These are phyloP conservation scores for Porites lutea DNA, from an alignment of 64 coral and sea anemone species.

Conservation along the genomic window DNA sequence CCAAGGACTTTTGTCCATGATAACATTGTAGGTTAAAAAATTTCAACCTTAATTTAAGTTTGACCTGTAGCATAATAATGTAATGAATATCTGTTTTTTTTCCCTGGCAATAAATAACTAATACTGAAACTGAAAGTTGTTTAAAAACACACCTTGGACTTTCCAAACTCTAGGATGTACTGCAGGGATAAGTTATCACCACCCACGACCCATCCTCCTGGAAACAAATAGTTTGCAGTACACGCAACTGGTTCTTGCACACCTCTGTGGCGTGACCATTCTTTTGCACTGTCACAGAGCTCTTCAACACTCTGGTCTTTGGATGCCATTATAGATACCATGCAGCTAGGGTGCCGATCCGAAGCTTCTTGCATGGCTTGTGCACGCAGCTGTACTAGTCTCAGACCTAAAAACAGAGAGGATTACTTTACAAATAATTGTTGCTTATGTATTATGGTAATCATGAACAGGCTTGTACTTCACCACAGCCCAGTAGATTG, in stretches of 20 bases:
- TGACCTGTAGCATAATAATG: too few species aligned
- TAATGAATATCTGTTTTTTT: too few species aligned
- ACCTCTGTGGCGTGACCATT: neutral
- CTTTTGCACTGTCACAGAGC: constrained; percentile 67
- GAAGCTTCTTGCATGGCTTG: constrained; percentile 96
- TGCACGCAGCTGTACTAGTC: constrained; percentile 76
- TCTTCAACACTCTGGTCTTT: constrained; percentile 38
- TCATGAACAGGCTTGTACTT: too few species aligned
- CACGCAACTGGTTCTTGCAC: constrained; percentile 29
- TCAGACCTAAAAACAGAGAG: constrained; percentile 57
- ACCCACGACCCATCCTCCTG: constrained; percentile 83
- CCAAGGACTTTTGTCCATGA: too few species aligned
- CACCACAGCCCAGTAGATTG: too few species aligned
- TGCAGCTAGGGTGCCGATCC: constrained; percentile 83
- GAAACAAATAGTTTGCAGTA: constrained; percentile 79
- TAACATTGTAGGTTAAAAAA: too few species aligned
- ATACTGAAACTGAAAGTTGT: too few species aligned
- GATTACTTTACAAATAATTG: too few species aligned
- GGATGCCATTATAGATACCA: constrained; percentile 85
- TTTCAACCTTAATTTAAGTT: too few species aligned
- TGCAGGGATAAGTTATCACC: constrained; percentile 64
- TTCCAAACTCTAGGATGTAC: constrained; percentile 61
- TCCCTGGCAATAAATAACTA: too few species aligned
- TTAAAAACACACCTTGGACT: constrained; percentile 25
- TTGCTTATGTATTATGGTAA: too few species aligned